Percentiles rank a stretch among this genome's conserved stretches.
Conservation (phyloP, 2,797 vertebrate species). For the Fundulus diaphanus region DNA sequence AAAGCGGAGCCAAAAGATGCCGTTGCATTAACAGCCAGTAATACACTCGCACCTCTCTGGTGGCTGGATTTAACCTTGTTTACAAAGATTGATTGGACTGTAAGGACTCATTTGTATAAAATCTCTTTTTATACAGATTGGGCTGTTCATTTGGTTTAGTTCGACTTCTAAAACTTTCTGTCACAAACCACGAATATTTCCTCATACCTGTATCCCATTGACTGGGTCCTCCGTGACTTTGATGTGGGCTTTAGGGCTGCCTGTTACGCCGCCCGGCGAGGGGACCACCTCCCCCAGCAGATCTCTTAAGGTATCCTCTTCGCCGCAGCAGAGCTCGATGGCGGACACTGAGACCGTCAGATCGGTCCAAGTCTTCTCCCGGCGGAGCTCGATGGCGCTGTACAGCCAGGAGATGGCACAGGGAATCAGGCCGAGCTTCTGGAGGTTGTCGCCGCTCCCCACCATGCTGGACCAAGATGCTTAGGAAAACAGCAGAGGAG, state of each 20-base stretch:
- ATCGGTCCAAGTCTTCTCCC: slow-evolving; percentile 93
- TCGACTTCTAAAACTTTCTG: neutral
- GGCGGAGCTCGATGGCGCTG: slow-evolving; percentile 92
- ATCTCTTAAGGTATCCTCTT: slow-evolving; percentile 93
- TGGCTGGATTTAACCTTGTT: slow-evolving; percentile 15
- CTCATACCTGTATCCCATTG: slow-evolving; percentile 90
- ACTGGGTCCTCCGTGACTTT: slow-evolving; percentile 93
- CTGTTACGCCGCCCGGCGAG: slow-evolving; percentile 84
- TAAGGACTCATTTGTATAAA: neutral
- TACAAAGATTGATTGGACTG: slow-evolving; percentile 7
- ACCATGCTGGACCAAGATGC: slow-evolving; percentile 98
- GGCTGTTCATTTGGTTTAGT: neutral
- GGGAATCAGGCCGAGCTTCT: slow-evolving; percentile 93
- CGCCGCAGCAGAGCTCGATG: slow-evolving; percentile 94
- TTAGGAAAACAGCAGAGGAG: slow-evolving; percentile 63
- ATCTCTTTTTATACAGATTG: neutral
- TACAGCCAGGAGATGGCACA: slow-evolving; percentile 98
- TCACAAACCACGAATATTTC: neutral
- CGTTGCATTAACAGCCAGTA: neutral
- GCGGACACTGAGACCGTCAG: slow-evolving; percentile 95
- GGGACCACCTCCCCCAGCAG: slow-evolving; percentile 89
- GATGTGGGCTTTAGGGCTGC: slow-evolving; percentile 89
- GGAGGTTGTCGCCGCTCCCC: slow-evolving; percentile 89
- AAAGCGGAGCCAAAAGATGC: slow-evolving; percentile 15
- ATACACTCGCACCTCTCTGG: neutral